Percentiles rank a stretch among this genome's conserved stretches.
Conservation (phyloP, 2,888 invertebrate species). For the Tinea pellionella region DNA sequence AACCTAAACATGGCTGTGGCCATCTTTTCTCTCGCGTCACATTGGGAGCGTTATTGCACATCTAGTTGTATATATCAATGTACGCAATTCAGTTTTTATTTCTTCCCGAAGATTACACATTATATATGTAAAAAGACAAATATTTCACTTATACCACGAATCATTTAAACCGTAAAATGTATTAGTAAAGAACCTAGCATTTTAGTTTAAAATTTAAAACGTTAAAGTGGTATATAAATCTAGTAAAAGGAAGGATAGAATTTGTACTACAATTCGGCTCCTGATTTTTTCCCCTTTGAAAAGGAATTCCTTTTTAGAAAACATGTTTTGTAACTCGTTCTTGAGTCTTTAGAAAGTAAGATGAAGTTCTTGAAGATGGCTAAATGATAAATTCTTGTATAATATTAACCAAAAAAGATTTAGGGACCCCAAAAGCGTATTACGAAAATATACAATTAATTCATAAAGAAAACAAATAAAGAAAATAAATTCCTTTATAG, state of each 20-base stretch:
- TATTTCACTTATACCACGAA: not conserved
- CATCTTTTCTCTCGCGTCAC: too few species aligned
- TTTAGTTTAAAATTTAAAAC: slow-evolving; percentile 11
- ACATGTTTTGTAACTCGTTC: not conserved
- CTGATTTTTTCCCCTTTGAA: not conserved
- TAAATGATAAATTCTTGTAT: not conserved
- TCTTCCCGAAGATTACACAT: too few species aligned
- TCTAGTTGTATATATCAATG: too few species aligned
- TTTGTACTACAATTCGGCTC: not conserved
- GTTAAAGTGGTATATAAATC: slow-evolving; percentile 11
- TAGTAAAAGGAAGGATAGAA: not conserved
- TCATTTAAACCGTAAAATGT: not conserved
- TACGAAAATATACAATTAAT: too few species aligned
- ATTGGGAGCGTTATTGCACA: too few species aligned
- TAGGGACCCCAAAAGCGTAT: too few species aligned
- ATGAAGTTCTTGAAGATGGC: not conserved
- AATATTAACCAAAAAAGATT: too few species aligned
- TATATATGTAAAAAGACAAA: not conserved
- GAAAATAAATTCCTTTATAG: too few species aligned
- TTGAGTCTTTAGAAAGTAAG: not conserved
- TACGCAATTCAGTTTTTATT: too few species aligned
- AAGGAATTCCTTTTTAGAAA: not conserved
- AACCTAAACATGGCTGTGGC: too few species aligned
- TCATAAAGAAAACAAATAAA: too few species aligned
- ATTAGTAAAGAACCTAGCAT: not conserved